Conservation (phyloP, 1,140 invertebrate genomes). For the Camponotus floridanus region DNA sequence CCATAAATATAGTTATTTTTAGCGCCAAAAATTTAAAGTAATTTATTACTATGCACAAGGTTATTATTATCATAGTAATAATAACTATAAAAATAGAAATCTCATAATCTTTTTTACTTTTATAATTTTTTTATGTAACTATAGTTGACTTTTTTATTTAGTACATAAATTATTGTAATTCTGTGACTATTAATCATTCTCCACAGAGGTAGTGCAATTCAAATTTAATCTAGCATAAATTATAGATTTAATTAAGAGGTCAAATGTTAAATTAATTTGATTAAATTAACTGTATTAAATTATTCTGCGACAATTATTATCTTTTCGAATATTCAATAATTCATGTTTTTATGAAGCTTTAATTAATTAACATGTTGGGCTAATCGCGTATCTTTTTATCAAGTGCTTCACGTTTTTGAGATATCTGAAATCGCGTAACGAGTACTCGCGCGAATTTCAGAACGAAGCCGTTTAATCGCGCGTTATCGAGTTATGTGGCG, state of each 20-base stretch:
- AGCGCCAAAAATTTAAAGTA: too few relatives aligned
- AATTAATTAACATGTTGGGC: constrained; percentile 37
- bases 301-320: neutral
- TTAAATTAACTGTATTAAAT: neutral
- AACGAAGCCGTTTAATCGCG: constrained; percentile 40
- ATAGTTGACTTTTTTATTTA: too few relatives aligned
- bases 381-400: constrained; percentile 15
- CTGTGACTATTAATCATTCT: neutral
- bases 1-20: too few relatives aligned
- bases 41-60: too few relatives aligned
- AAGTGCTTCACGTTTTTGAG: constrained; percentile 26
- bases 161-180: neutral
- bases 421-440: constrained; percentile 27
- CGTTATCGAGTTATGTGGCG: constrained; percentile 54
- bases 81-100: too few relatives aligned
- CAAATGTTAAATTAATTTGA: neutral
- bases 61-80: too few relatives aligned
- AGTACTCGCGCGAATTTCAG: constrained; percentile 20
- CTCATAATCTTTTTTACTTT: too few relatives aligned
- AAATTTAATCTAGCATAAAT: neutral
- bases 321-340: constrained; percentile 6
- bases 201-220: neutral
- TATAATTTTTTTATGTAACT: too few relatives aligned
- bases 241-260: constrained; percentile 14
- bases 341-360: neutral